Evolutionary conservation across 1,140 invertebrate species (phyloP).

Genomic region (Penaeus indicus): DNA sequence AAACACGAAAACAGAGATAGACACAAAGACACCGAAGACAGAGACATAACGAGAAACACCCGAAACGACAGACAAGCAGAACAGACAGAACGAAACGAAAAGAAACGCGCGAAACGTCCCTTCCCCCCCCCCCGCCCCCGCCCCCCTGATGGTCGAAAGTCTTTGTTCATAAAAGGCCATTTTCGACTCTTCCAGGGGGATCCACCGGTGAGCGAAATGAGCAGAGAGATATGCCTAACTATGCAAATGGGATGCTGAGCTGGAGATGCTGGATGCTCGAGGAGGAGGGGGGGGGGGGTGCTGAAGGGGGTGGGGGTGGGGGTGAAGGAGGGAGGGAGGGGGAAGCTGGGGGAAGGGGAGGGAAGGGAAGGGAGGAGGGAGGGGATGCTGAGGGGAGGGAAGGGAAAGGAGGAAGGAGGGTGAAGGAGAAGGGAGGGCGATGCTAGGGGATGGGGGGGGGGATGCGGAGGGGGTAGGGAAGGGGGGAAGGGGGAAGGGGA

Average conservation of each 20-base stretch:
- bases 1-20: not conserved
- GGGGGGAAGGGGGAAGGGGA: not conserved
- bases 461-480: no score
- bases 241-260: constrained; percentile 53
- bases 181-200: constrained; percentile 43
- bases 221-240: constrained; percentile 46
- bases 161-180: constrained; percentile 52
- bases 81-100: not conserved
- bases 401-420: not conserved
- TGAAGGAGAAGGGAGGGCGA: no score
- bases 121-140: not conserved
- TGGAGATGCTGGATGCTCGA: constrained; percentile 26
- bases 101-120: not conserved
- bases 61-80: not conserved
- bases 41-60: not conserved
- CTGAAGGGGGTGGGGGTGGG: not conserved
- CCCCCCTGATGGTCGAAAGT: constrained; percentile 29
- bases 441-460: no score
- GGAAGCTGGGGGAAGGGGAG: not conserved
- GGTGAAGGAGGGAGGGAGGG: not conserved
- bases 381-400: no score
- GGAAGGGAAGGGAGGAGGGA: no score
- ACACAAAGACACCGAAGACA: not conserved
- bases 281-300: no score
- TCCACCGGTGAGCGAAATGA: constrained; percentile 32